Evolutionary conservation across 2,113 vertebrate genomes (phyloP).

Genomic region (Melanostigma gelatinosum): DNA sequence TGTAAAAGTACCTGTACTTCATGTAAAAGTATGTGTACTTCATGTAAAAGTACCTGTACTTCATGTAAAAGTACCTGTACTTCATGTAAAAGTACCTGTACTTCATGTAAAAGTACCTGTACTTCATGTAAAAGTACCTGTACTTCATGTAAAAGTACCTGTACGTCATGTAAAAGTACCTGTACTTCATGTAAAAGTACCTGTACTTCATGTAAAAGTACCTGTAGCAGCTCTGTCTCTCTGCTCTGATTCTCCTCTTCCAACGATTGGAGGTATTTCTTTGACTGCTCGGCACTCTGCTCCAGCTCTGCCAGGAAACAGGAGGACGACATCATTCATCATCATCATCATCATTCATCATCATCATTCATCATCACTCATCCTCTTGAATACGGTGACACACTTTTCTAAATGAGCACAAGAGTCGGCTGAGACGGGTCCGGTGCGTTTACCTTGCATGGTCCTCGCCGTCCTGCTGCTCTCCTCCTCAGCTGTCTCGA

Average conservation of each 20-base stretch:
- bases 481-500: slow-evolving; percentile 84
- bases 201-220: too few species aligned
- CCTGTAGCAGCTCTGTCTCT: slow-evolving; percentile 66
- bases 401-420: neutral
- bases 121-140: too few species aligned
- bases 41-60: too few species aligned
- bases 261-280: slow-evolving; percentile 55
- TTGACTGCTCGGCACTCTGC: slow-evolving; percentile 54
- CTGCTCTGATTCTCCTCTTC: slow-evolving; percentile 56
- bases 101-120: too few species aligned
- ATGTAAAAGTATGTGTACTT: too few species aligned
- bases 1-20: too few species aligned
- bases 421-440: accelerated
- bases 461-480: slow-evolving; percentile 74
- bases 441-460: slow-evolving; percentile 86
- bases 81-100: too few species aligned
- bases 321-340: neutral
- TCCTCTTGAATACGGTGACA: neutral
- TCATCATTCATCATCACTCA: neutral
- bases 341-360: neutral
- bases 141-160: too few species aligned
- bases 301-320: slow-evolving; percentile 61
- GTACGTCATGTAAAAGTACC: too few species aligned
- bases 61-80: too few species aligned
- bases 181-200: too few species aligned